Evolutionary conservation across 2,888 invertebrate genomes (phyloP).

Genomic region (Galerucella nymphaeae): DNA sequence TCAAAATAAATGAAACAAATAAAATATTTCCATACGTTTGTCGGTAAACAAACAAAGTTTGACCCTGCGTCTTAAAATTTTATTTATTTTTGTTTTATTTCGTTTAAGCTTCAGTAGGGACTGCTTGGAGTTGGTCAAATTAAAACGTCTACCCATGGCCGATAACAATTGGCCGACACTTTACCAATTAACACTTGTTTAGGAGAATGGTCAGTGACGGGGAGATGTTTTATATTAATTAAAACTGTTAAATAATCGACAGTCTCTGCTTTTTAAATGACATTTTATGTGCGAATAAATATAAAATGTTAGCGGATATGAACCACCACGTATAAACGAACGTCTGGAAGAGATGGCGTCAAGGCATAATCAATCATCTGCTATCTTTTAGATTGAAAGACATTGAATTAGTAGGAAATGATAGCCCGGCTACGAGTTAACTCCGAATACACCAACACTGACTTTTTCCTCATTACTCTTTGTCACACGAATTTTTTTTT

Average conservation of each 20-base stretch:
- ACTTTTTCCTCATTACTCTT: slow-evolving; percentile 61
- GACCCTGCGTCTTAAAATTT: neutral
- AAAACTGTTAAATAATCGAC: neutral
- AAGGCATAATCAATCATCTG: slow-evolving; percentile 63
- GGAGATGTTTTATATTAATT: slow-evolving; percentile 17
- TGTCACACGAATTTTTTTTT: slow-evolving; percentile 55
- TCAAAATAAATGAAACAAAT: too few species aligned
- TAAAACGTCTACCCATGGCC: slow-evolving; percentile 57
- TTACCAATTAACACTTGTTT: slow-evolving; percentile 63
- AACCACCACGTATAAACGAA: slow-evolving; percentile 27
- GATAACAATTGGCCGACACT: slow-evolving; percentile 60
- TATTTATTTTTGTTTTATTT: slow-evolving; percentile 25
- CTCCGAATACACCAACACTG: slow-evolving; percentile 40
- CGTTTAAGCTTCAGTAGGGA: slow-evolving; percentile 36
- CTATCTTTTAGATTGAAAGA: slow-evolving; percentile 67
- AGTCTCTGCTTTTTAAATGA: too few species aligned
- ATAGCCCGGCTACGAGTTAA: slow-evolving; percentile 56
- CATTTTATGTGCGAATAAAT: neutral
- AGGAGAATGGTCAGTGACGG: slow-evolving; percentile 34
- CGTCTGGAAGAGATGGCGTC: slow-evolving; percentile 55
- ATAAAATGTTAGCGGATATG: neutral
- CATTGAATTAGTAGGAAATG: slow-evolving; percentile 68
- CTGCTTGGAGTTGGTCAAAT: slow-evolving; percentile 58
- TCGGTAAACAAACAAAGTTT: neutral
- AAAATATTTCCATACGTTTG: too few species aligned